Evolutionary conservation across 2,113 vertebrate genomes (phyloP), one percentile per base, ranked within the genome.

Genomic region (Muntiacus muntjak): DNA sequence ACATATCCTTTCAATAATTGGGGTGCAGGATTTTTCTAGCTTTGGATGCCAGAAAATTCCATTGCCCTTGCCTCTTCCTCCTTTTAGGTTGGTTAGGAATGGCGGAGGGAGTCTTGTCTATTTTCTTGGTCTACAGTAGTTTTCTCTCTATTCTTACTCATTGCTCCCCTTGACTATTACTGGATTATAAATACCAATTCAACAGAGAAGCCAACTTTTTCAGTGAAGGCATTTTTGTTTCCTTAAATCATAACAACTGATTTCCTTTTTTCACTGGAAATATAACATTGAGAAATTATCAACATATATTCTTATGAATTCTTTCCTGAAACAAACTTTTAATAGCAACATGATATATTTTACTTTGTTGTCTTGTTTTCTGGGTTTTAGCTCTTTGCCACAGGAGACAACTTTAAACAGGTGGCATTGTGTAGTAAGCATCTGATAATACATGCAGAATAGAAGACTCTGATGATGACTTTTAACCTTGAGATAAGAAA

Each of bases 401-500:
- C 60, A 92, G 82, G 86, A 94, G 71, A 52, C 36, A 89, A 30
- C 8, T 45, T 88, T 76, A 92, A 50, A 58, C 25, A 71, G 82
- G 25, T 92, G 78, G n/a, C 25, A 85, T 91, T 92, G 78, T 84
- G 8, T 74, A 50, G 54, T 85, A 89, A 89, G 83, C 47, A 60
- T 92, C 40, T 90, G 13, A 62, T 57, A 86, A 89, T 74, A 62
- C 47, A 71, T 58, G 25, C 50, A 78, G 33, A 94, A 60, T 10
- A 71, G 87, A 82, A 58, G 55, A 19, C 28, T 67, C 50, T 89
- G 12, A 52, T 81, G 47, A 55, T 92, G 58, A 87, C 92, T 92
- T 96, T 86, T 95, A 95, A 86, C 67, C 91, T 81, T 58, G 33
- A 94, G 33, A 89, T 52, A 74, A 30, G 88, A 86, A 94, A 95